Evolutionary conservation across 2,888 invertebrate genomes (phyloP), one percentile per base, ranked within the genome.

Genomic region (Meteorus cinctellus): DNA sequence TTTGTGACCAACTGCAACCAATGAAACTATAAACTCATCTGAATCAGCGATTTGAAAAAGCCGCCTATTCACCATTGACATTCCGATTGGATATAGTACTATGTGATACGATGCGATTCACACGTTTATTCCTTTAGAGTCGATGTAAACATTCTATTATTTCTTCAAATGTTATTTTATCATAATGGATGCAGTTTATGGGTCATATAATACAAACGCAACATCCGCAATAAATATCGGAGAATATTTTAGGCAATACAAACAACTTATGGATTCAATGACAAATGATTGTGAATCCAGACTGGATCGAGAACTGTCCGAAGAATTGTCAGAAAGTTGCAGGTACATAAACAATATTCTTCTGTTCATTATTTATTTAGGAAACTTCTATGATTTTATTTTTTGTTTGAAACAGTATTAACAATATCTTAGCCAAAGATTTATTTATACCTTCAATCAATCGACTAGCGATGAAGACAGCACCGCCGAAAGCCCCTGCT

Each of bases 271-370:
- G 19, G 74, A 62, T 65, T 71, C 77, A 27, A 67, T 62, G 19
- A 73, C 73, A 3, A 62, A 72, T 16, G 63, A 77, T 31, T 70
- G 81, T 34, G 51, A 76, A n/a, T 76, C 74, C 8, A 71, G 83
- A 8, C 80, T 91, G 6, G 88, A 84, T 70, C 88, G 91, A 74
- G 85, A 89, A 24, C 90, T 91, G 77, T 90, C 90, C 82, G 81
- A 86, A 1, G 88, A 91, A 74, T 81, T 92, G 4, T 82, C 86
- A 1, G 85, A 87, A 8, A 91, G 90, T 83, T 92, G 92, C 89
- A 91, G 90, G 92, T 92, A 84, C n/a, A 55, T 19, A 74, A 4
- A 0, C 2, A 41, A 31, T 62, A 1, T 60, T 24, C 29, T n/a
- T 31, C 14, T 62, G 70, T 27, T 72, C n/a, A 45, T 55, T 45